Evolutionary conservation across 2,888 invertebrate genomes (phyloP).

Genomic region (Phasia obesa): DNA sequence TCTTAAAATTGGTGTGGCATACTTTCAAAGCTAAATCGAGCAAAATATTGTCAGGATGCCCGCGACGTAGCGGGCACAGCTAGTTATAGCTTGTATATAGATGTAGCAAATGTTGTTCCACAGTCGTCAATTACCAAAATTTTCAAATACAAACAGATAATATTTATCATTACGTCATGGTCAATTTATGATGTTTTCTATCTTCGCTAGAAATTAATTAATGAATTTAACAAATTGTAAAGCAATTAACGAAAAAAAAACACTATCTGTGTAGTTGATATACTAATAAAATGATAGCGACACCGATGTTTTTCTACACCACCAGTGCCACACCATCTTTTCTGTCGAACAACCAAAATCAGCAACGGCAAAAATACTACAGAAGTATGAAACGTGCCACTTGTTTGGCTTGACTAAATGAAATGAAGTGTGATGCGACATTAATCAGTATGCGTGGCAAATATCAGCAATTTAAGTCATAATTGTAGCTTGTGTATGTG

Average conservation of each 20-base stretch:
- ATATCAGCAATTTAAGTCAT: conserved; percentile 69
- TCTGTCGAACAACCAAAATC: conserved; percentile 1
- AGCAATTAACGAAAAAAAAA: conserved; percentile 40
- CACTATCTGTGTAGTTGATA: conserved; percentile 45
- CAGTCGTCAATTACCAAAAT: no score
- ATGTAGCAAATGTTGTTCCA: no score
- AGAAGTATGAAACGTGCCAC: conserved; percentile 51
- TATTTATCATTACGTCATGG: conserved; percentile 29
- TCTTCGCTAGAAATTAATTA: conserved; percentile 45
- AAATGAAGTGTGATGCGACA: conserved; percentile 67
- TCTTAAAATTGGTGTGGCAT: no score
- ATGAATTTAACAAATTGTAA: conserved; percentile 42
- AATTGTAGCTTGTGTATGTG: conserved; percentile 62
- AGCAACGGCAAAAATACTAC: background rate
- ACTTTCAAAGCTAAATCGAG: no score
- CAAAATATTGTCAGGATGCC: no score
- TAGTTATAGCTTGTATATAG: no score
- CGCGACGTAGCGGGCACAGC: no score
- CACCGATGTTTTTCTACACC: background rate
- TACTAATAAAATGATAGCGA: conserved; percentile 25
- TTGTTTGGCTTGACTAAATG: conserved; percentile 43
- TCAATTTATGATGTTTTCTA: conserved; percentile 25
- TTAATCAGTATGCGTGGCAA: conserved; percentile 73
- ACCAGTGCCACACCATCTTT: conserved; percentile 24
- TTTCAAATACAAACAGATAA: background rate